Base-by-base conservation (phyloP, 2,888 invertebrate genomes). In the Oxytorus armatus region DNA sequence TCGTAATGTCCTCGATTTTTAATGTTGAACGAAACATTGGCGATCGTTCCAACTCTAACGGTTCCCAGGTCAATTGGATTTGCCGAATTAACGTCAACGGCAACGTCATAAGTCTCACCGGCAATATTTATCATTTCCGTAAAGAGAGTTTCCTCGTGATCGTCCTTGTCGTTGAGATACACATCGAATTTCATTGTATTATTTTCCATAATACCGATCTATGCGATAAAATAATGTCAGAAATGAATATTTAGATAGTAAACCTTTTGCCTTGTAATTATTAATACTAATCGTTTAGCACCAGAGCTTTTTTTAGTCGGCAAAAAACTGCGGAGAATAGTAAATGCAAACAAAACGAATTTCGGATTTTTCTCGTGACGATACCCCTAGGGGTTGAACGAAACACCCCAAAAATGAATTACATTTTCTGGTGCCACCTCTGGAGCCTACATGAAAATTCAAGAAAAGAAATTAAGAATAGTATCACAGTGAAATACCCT, bases 51-150 rank as follows among this genome's bases (percentile, higher is more conserved):
- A 1, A 95, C 94, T 92, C 94, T 94, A 0, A 94, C 92, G 69
- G 93, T 93, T 63, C 94, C 94, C 78, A 94, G 93, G 83, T 94
- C 92, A 14, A 95, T 92, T 0, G 92, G 92, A 83, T 93, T 92
- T 57, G 93, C 93, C 74, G 92, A 90, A 11, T 92, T 92, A 73
- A 94, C 92, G 84, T 94, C 94, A 5, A 95, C 90, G 86, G 92
- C 91, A 3, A 95, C 93, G 84, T 94, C 94, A 69, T 94, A 94
- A 63, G 94, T 94, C 90, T 95, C 95, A 0, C 94, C 95, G 0
- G 92, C 92, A 14, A 94, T 82, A 51, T 81, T 86, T 25, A 94
- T 84, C 2, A 86, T 88, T 14, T 94, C 93, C 3, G 90, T 89
- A 4, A 93, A 81, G 90, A 94, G 92, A 0, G 93, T 92, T 0